These are phyloP conservation scores for Sula dactylatra DNA, from an alignment of 2,113 vertebrate genomes.

Conservation along the genomic window DNA sequence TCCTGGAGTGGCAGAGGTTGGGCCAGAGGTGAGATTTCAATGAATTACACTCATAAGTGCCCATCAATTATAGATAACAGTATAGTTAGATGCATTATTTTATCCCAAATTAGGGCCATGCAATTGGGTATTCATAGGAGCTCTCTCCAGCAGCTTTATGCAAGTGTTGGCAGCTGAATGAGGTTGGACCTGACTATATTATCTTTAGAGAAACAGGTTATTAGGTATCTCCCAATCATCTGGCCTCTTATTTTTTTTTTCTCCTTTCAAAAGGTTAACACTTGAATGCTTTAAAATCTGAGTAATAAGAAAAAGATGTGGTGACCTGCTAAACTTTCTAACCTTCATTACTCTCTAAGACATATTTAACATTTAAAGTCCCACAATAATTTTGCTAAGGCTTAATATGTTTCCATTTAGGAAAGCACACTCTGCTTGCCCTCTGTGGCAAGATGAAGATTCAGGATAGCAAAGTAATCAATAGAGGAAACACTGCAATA, in stretches of 20 bases:
- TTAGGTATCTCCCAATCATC: constrained; percentile 82
- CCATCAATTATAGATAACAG: constrained; percentile 90
- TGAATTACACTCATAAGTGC: constrained; percentile 82
- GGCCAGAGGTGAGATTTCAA: constrained; percentile 86
- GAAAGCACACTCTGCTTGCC: neutral
- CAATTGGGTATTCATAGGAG: constrained; percentile 70
- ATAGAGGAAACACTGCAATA: neutral
- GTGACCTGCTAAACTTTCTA: constrained; percentile 66
- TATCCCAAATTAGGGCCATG: constrained; percentile 85
- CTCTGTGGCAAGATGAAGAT: neutral
- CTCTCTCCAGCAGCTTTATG: constrained; percentile 61
- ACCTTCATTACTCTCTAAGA: constrained; percentile 34
- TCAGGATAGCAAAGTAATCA: neutral
- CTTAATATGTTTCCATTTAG: neutral
- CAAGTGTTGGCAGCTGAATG: constrained; percentile 62
- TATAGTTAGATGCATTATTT: constrained; percentile 84
- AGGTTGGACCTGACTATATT: constrained; percentile 60
- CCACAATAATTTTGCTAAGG: neutral
- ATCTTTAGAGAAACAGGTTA: constrained; percentile 85
- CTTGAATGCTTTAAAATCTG: constrained; percentile 77
- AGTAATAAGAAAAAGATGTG: constrained; percentile 57
- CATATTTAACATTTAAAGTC: constrained; percentile 50
- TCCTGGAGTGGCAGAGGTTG: constrained; percentile 76
- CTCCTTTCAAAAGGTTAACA: constrained; percentile 84
- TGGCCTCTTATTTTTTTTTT: constrained; percentile 63